A percentile compares a stretch with the other conserved stretches of the same genome.
Evolutionary conservation across 1,140 invertebrate species (phyloP).

Genomic region (Lordiphosa collinella): DNA sequence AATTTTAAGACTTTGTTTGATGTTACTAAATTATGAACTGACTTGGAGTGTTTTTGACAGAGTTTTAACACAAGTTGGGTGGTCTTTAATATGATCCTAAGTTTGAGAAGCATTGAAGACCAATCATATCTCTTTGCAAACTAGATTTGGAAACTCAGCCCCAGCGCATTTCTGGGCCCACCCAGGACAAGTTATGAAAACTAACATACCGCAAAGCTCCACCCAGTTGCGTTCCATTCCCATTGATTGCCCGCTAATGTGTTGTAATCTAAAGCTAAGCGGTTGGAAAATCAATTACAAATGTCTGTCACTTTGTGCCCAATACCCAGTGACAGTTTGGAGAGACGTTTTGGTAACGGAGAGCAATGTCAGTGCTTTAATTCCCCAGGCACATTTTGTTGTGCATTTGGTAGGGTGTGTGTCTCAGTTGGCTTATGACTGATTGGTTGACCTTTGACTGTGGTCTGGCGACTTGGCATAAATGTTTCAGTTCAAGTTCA

Average conservation of each 20-base stretch:
- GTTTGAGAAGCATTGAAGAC: no score
- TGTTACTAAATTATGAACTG: no score
- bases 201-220: no score
- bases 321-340: slow-evolving; percentile 64
- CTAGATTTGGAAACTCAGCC: no score
- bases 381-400: slow-evolving; percentile 23
- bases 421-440: slow-evolving; percentile 34
- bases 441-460: slow-evolving; percentile 36
- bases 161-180: no score
- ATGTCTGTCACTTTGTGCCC: slow-evolving; percentile 64
- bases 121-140: no score
- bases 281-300: slow-evolving; percentile 68
- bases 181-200: no score
- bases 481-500: slow-evolving; percentile 16
- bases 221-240: no score
- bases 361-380: slow-evolving; percentile 13
- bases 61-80: no score
- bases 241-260: slow-evolving; percentile 39
- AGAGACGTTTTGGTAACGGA: slow-evolving; percentile 47
- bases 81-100: no score
- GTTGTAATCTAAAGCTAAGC: slow-evolving; percentile 68
- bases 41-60: no score
- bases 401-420: slow-evolving; percentile 25
- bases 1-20: no score
- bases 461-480: neutral